These are phyloP conservation scores for Lepidonotus clava DNA, from an alignment of 2,888 invertebrate species.

Conservation along the genomic window DNA sequence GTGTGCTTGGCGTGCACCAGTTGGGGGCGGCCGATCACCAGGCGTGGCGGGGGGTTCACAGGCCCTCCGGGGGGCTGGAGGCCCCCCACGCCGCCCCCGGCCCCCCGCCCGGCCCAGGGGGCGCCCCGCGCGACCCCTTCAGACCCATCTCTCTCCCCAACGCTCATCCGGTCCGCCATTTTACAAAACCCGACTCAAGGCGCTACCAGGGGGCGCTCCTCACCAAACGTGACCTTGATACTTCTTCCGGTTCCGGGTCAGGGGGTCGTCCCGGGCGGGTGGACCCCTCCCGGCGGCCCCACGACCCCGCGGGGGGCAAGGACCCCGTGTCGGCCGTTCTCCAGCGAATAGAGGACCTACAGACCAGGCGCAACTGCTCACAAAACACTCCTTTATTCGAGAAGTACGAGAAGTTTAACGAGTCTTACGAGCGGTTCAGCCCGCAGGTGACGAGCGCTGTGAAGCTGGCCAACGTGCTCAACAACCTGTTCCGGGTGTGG, in stretches of 20 bases:
- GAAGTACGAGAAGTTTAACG: not conserved
- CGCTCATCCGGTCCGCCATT: constrained; percentile 39
- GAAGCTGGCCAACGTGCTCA: constrained; percentile 49
- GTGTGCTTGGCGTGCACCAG: not conserved
- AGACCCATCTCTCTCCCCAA: not conserved
- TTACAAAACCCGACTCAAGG: constrained; percentile 16
- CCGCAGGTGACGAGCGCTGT: constrained; percentile 6
- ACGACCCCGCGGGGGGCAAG: not conserved
- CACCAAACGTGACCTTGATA: constrained; percentile 49
- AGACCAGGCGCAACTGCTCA: constrained; percentile 21
- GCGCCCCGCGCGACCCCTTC: not conserved
- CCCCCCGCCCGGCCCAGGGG: not conserved
- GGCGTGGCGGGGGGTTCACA: not conserved
- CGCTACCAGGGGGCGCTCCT: constrained; percentile 41
- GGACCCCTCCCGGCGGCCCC: not conserved
- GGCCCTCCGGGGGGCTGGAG: not conserved
- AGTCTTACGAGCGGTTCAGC: constrained; percentile 29
- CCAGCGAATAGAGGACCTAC: not conserved
- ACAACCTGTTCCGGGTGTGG: constrained; percentile 48
- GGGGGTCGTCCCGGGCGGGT: not conserved
- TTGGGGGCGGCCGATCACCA: not conserved
- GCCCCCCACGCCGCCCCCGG: not conserved
- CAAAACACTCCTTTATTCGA: not conserved
- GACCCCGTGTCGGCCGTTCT: constrained; percentile 14
- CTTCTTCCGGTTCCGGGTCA: not conserved